phyloP scores from a whole-genome alignment of 1,140 invertebrate species.

The Scaptomyza hsui region DNA sequence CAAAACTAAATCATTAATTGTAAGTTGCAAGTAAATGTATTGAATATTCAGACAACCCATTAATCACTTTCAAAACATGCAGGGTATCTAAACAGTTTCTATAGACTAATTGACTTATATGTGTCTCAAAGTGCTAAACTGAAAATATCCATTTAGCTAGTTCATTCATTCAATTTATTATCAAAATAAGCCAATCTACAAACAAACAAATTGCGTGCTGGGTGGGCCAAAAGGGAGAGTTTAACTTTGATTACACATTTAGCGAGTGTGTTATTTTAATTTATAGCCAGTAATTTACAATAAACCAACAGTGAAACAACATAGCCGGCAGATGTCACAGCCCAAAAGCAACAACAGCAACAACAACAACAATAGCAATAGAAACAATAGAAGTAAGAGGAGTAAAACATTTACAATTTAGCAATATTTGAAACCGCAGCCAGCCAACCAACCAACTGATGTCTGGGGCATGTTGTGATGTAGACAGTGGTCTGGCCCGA shows the following conservation, averaged over 20 bases:
- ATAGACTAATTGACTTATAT: slow-evolving; percentile 11
- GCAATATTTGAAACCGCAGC: slow-evolving; percentile 76
- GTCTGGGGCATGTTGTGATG: slow-evolving; percentile 11
- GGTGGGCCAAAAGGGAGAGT: slow-evolving; percentile 10
- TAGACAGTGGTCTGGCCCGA: slow-evolving; percentile 28
- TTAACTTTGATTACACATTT: slow-evolving; percentile 69
- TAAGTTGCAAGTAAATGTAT: too few species aligned
- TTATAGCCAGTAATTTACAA: slow-evolving; percentile 73
- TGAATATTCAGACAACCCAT: too few species aligned
- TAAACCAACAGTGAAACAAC: slow-evolving; percentile 62
- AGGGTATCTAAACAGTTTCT: neutral
- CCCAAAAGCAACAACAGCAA: neutral
- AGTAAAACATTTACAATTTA: slow-evolving; percentile 68
- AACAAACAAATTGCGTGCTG: slow-evolving; percentile 26
- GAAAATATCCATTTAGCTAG: slow-evolving; percentile 32
- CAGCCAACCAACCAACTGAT: slow-evolving; percentile 14
- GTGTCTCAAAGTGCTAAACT: neutral
- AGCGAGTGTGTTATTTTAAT: slow-evolving; percentile 76
- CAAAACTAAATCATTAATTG: too few species aligned
- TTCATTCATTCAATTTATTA: slow-evolving; percentile 50
- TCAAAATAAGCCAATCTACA: slow-evolving; percentile 39
- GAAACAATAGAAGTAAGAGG: too few species aligned
- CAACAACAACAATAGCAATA: neutral
- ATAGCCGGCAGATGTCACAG: slow-evolving; percentile 55
- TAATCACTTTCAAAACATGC: too few species aligned